These are phyloP conservation scores for Sebastes oblongus DNA, from an alignment of 2,797 vertebrate genomes.

Conservation along the genomic window DNA sequence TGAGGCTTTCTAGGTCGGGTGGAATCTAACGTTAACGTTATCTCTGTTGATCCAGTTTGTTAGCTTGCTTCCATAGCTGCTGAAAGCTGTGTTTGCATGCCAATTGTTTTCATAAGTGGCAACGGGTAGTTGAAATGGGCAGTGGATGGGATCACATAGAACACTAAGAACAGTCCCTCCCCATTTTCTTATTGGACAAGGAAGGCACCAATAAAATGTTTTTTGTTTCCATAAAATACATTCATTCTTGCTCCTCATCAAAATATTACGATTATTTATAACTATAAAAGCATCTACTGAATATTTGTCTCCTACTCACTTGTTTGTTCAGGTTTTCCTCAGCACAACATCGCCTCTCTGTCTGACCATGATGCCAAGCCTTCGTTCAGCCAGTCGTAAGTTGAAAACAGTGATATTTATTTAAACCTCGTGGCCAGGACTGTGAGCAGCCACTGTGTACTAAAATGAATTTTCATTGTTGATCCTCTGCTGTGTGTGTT, in stretches of 20 bases:
- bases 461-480: background rate
- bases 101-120: too few relatives aligned
- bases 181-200: background rate
- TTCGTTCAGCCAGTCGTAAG: constrained; percentile 97
- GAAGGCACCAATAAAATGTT: background rate
- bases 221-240: background rate
- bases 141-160: background rate
- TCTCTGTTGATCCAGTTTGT: too few relatives aligned
- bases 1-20: too few relatives aligned
- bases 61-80: too few relatives aligned
- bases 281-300: background rate
- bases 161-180: background rate
- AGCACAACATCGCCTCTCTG: constrained; percentile 86
- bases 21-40: too few relatives aligned
- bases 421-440: background rate
- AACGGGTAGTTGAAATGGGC: too few relatives aligned
- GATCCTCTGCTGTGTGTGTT: constrained; percentile 4
- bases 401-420: constrained; percentile 12
- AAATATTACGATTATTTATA: background rate
- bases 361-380: constrained; percentile 92
- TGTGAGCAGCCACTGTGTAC: background rate
- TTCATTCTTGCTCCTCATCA: background rate
- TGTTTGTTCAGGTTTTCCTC: constrained; percentile 89
- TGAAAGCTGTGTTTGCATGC: too few relatives aligned
- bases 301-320: background rate